Evolutionary conservation across 1,140 invertebrate genomes (phyloP).

Genomic region (silkworm (Bombyx mori)): ASM3026992v2 NC_085124.1:922001-922500

Average conservation of each 20-base stretch:
- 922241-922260: neutral
- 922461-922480: conserved; percentile 5
- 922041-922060: too few relatives aligned
- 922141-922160: too few relatives aligned
- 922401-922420: conserved; percentile 78
- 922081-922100: too few relatives aligned
- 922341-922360: conserved; percentile 69
- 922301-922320: conserved; percentile 10
- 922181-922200: too few relatives aligned
- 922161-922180: too few relatives aligned
- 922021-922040: too few relatives aligned
- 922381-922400: conserved; percentile 74
- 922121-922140: too few relatives aligned
- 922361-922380: conserved; percentile 75
- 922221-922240: neutral
- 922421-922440: conserved; percentile 74
- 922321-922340: conserved; percentile 40
- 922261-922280: conserved; percentile 29
- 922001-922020: too few relatives aligned
- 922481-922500: neutral
- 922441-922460: conserved; percentile 3
- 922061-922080: too few relatives aligned
- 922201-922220: neutral
- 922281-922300: conserved; percentile 23
- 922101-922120: too few relatives aligned